Conservation (phyloP, 2,888 invertebrate genomes). For the Branchellion lobata region DNA sequence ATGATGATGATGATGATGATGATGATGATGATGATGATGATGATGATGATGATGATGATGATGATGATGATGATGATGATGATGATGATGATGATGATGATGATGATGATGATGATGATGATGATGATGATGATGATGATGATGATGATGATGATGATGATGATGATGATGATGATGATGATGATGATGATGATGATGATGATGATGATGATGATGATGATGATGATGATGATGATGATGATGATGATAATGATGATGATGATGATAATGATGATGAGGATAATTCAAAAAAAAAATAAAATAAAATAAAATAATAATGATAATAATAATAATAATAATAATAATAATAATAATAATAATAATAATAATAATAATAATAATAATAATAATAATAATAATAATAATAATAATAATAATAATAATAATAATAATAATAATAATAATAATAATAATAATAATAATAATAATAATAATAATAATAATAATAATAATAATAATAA, state of each 20-base stretch:
- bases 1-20: constrained; percentile 38
- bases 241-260: constrained; percentile 11
- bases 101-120: constrained; percentile 14
- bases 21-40: constrained; percentile 22
- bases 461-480: too few relatives aligned
- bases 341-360: too few relatives aligned
- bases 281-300: too few relatives aligned
- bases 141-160: not conserved
- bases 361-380: too few relatives aligned
- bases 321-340: not conserved
- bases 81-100: constrained; percentile 25
- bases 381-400: too few relatives aligned
- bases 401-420: too few relatives aligned
- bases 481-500: too few relatives aligned
- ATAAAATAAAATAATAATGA: not conserved
- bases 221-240: constrained; percentile 6
- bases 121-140: constrained; percentile 14
- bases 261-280: too few relatives aligned
- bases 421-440: too few relatives aligned
- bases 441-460: too few relatives aligned
- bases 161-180: not conserved
- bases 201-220: constrained; percentile 14
- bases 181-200: constrained; percentile 1
- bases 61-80: too few relatives aligned
- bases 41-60: not conserved